Evolutionary conservation across 2,888 invertebrate genomes (phyloP), one percentile per base, ranked within the genome.

Genomic region (Caenorhabditis sp.): DNA sequence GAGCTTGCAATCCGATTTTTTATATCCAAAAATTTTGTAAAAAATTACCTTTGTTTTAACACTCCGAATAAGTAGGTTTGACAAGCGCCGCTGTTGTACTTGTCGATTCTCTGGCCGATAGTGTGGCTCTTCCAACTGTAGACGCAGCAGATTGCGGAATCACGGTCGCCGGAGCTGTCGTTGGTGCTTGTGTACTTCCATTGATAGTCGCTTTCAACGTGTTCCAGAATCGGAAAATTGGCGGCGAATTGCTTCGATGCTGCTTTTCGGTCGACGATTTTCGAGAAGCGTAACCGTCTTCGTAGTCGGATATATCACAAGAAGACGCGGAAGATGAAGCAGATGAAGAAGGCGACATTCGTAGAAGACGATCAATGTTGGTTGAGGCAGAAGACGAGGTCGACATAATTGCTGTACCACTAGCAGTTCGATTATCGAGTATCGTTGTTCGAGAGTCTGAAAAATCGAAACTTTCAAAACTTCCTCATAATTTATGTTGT

Each of bases 391-490:
- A 62, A 25, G 70, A 67, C 0, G 71, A 67, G 0, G 69, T 64
- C n/a, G 69, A 67, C 57, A 70, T 70, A 0, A 70, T 65, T 27
- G 70, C 60, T 23, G 23, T 43, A 12, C 77, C 77, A 27, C 25
- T 62, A 0, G 60, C 59, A 0, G 77, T 65, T 0, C 69, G 65
- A 36, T 76, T 76, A 27, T 77, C 70, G 27, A 77, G 62, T n/a
- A 79, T 70, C 12, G 82, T 82, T 17, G 80, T 82, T 0, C 80
- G 78, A 20, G 82, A 82, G 58, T 82, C 82, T 81, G 60, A n/a
- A 73, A 61, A 4, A 66, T 58, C 17, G 17, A 10, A 54, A 60
- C 3, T 36, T 26, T 14, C 36, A 36, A 20, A 56, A 26, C 10
- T 31, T 31, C 31, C 10, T 31, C 10, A 31, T 31, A 10, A 7